Evolutionary conservation across 2,113 vertebrate genomes (phyloP), one percentile per base, ranked within the genome.

Genomic region (Antidorcas marsupialis): DNA sequence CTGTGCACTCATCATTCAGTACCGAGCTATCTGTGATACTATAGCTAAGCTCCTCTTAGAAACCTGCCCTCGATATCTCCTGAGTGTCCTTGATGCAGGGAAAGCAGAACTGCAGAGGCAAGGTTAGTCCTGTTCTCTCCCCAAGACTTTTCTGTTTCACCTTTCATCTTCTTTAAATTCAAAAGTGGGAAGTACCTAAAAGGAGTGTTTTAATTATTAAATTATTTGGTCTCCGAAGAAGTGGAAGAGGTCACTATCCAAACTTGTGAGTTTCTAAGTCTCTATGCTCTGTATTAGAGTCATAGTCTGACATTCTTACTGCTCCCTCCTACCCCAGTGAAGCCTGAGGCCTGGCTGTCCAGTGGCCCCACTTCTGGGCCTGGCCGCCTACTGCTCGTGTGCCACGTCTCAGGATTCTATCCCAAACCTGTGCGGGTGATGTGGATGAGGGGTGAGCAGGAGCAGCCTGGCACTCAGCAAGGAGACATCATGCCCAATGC

Each of bases 351-450:
- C 53, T 96, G 89, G 89, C 45, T 96, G 74, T 87, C 96, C 30
- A 90, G 85, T 27, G 89, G 78, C 1, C 45, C 88, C 19, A 50
- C 19, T 45, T 45, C 78, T 1, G 30, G 4, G 0, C 78, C 96
- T 43, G 84, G 67, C 7, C 67, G 0, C 19, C 15, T 94, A 52
- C n/a, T 47, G 67, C 78, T 97, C 14, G 64, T 92, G 7, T 97
- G 96, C 33, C 94, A 95, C 0, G 27, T 94, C 78, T 81, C 79
- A 36, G 97, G 93, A 36, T 97, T 97, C 55, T 53, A 97, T 27
- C 89, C 95, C 1, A 89, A 97, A 12, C 28, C 57, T 0, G 28
- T 88, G 25, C 3, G 57, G 92, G 95, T 85, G 59, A 89, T 16
- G 79, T 96, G 95, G 97, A 87, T 95, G 76, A n/a, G 6, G 10